These are phyloP conservation scores for Mimas tiliae DNA, from an alignment of 2,888 invertebrate species.

Conservation along the genomic window DNA sequence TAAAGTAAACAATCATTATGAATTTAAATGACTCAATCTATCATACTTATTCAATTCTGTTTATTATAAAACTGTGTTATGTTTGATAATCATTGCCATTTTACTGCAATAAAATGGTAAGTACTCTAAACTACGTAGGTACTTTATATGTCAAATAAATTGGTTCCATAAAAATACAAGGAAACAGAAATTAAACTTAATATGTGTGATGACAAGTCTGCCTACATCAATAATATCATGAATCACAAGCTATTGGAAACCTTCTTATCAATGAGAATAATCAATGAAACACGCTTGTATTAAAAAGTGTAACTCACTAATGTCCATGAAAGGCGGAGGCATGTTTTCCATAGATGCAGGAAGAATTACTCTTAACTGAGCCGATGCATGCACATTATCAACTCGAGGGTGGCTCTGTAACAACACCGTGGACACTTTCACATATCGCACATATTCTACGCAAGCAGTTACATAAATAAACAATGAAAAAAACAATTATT, in stretches of 20 bases:
- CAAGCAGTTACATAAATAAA: constrained; percentile 73
- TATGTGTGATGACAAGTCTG: too few relatives aligned
- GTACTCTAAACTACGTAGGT: too few relatives aligned
- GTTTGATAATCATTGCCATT: too few relatives aligned
- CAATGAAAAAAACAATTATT: constrained; percentile 44
- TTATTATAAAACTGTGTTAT: too few relatives aligned
- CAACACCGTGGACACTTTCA: constrained; percentile 48
- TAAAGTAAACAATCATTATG: not conserved
- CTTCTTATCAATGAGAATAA: not conserved
- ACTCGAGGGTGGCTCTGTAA: constrained; percentile 69
- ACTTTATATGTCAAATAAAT: too few relatives aligned
- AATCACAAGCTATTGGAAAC: constrained; percentile 1
- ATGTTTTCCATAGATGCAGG: constrained; percentile 63
- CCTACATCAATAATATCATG: not conserved
- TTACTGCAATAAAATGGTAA: too few relatives aligned
- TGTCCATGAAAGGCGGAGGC: constrained; percentile 70
- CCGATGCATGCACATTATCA: constrained; percentile 64
- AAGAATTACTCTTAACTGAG: constrained; percentile 73
- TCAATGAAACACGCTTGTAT: not conserved
- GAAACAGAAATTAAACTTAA: too few relatives aligned
- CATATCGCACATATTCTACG: constrained; percentile 51
- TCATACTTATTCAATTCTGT: too few relatives aligned
- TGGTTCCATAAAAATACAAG: too few relatives aligned
- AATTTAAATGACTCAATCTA: too few relatives aligned
- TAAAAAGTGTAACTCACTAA: constrained; percentile 55